Base-by-base conservation (phyloP, 2,113 vertebrate genomes). In the Amphilophus citrinellus region DNA sequence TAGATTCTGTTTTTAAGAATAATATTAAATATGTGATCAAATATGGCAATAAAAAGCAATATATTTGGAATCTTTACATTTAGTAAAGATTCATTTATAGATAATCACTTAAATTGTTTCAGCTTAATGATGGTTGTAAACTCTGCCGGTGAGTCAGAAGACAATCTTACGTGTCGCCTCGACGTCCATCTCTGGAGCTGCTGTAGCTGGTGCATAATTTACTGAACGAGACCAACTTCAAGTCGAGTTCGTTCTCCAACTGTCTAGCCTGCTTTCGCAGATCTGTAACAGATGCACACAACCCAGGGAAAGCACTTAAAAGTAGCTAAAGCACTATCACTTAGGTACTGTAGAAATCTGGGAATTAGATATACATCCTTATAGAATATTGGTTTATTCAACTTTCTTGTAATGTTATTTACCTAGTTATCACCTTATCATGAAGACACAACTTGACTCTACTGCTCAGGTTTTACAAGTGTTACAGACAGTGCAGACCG, bases 141-240 rank as follows among this genome's bases (percentile, higher is more conserved):
- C 8, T 61, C 13, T 66, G n/a, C 32, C 65, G 76, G 9, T 60
- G 11, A 57, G 30, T 60, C 32, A 37, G 24, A 24, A 42, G 32
- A 42, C 11, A 17, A 62, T 53, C 97, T 96, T 97, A 98, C 97
- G 97, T 97, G 94, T 99, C 97, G 96, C 97, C 97, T 95, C 97
- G 96, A 30, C 97, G 96, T 90, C 97, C 98, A 88, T 99, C 98
- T 68, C 98, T 96, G 60, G 90, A 84, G 84, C 95, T 93, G 93
- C 96, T 97, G 93, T 98, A 99, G 93, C 98, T 99, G 86, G 98
- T 99, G 93, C 98, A 99, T 3, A 99, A 95, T 93, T 99, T 99
- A 95, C 98, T 99, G 97, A 99, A 99, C 86, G 98, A 99, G 53
- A 99, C 98, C 90, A 99, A 93, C 89, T 99, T 99, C 91, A 98